phyloP scores from a whole-genome alignment of 2,113 vertebrate species.

The Lates calcarifer region DNA sequence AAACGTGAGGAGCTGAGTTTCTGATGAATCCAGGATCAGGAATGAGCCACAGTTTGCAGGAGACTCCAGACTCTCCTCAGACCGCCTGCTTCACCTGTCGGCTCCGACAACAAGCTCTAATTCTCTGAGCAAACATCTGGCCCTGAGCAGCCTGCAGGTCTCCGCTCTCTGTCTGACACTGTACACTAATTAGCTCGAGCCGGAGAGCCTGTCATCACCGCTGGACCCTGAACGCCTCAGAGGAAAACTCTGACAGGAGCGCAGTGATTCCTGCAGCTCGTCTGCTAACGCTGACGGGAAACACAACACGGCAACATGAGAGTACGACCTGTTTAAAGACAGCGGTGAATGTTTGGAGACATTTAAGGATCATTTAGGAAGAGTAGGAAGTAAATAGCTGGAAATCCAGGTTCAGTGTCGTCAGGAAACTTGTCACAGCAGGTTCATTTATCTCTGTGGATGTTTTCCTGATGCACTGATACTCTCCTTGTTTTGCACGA shows the following conservation, averaged over 20 bases:
- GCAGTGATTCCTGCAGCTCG: background rate
- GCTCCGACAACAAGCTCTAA: constrained; percentile 16
- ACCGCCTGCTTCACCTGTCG: constrained; percentile 24
- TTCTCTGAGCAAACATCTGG: constrained; percentile 51
- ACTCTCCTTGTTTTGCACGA: too few species aligned
- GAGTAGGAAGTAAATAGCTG: too few species aligned
- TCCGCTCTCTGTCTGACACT: background rate
- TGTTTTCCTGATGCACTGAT: too few species aligned
- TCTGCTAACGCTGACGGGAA: background rate
- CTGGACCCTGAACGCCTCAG: constrained; percentile 36
- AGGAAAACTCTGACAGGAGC: background rate
- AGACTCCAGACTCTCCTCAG: too few species aligned
- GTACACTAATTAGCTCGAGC: constrained; percentile 25
- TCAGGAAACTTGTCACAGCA: too few species aligned
- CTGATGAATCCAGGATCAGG: too few species aligned
- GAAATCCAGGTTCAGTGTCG: too few species aligned
- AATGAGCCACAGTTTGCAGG: too few species aligned
- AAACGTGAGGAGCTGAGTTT: background rate
- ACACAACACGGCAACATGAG: background rate
- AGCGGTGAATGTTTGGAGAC: too few species aligned
- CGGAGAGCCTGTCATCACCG: background rate
- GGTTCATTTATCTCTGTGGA: too few species aligned
- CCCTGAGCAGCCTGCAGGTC: constrained; percentile 26
- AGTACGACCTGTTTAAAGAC: background rate
- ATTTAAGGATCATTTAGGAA: too few species aligned